A percentile compares a stretch with the other conserved stretches of the same genome.
Evolutionary conservation across 2,888 invertebrate genomes (phyloP).

Genomic region (Epiperipatus broadwayi): DNA sequence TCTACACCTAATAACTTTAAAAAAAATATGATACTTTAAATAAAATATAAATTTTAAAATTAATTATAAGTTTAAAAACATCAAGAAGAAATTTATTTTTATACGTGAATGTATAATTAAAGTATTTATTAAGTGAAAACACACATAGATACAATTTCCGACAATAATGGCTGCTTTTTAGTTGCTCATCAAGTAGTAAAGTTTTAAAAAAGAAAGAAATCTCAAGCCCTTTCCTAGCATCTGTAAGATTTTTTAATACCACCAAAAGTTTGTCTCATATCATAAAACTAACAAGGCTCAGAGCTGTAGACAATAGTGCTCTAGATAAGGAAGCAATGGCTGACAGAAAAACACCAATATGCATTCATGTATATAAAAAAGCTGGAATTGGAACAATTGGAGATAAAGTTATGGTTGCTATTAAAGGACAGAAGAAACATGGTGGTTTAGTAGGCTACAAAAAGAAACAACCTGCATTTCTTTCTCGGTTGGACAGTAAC

Average conservation of each 20-base stretch:
- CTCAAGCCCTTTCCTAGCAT: too few species aligned
- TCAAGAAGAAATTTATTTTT: too few species aligned
- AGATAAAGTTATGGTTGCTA: conserved; percentile 75
- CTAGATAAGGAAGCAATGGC: conserved; percentile 85
- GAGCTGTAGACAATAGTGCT: conserved; percentile 91
- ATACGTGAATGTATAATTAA: too few species aligned
- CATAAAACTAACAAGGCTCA: conserved; percentile 42
- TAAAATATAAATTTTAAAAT: too few species aligned
- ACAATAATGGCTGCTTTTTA: too few species aligned
- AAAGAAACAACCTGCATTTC: conserved; percentile 53
- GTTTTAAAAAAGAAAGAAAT: too few species aligned
- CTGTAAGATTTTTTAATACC: conserved; percentile 15
- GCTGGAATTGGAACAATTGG: conserved; percentile 41
- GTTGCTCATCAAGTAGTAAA: too few species aligned
- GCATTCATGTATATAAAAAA: conserved; percentile 85
- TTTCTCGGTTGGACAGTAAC: conserved; percentile 82
- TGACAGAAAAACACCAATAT: conserved; percentile 75
- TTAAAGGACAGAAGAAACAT: conserved; percentile 84
- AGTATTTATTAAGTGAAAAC: too few species aligned
- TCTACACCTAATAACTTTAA: too few species aligned
- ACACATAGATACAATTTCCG: too few species aligned
- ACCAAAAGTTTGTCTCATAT: conserved; percentile 18
- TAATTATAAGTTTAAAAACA: too few species aligned
- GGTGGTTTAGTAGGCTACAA: conserved; percentile 64
- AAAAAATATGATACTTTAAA: too few species aligned